phyloP scores from a whole-genome alignment of 1,140 invertebrate species.

The Helicoverpa armigera region DNA sequence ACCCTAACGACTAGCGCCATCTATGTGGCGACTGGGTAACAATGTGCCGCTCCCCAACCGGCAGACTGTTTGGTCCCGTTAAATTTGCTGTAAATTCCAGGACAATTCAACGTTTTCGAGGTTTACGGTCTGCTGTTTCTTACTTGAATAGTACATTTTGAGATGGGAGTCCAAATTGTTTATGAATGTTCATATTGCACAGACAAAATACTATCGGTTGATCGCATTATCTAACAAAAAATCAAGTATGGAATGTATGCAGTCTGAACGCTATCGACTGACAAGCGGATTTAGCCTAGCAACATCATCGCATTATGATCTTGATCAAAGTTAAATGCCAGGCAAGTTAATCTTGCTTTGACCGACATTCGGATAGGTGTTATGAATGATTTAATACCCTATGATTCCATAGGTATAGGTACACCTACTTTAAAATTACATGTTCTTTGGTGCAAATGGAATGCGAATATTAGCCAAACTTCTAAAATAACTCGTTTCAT shows the following conservation, averaged over 20 bases:
- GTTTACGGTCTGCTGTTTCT: slow-evolving; percentile 17
- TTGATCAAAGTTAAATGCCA: background rate
- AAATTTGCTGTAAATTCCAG: slow-evolving; percentile 36
- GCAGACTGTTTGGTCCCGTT: slow-evolving; percentile 42
- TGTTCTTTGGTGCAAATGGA: no score
- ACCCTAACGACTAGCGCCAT: slow-evolving; percentile 34
- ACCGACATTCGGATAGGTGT: background rate
- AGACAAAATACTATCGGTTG: background rate
- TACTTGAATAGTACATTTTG: background rate
- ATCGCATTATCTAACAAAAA: background rate
- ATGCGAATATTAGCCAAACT: background rate
- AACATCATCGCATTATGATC: background rate
- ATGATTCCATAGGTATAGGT: background rate
- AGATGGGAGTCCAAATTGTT: slow-evolving; percentile 1
- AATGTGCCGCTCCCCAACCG: slow-evolving; percentile 12
- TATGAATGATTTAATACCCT: background rate
- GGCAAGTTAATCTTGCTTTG: background rate
- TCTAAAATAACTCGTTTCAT: slow-evolving; percentile 2
- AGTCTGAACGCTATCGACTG: background rate
- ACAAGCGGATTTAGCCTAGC: background rate
- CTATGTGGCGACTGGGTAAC: slow-evolving; percentile 25
- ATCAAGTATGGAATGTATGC: background rate
- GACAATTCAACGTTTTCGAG: slow-evolving; percentile 32
- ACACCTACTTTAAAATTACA: no score
- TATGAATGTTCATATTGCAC: background rate